Conservation (phyloP, 2,797 vertebrate genomes). For the Micrastur ruficollis region DNA sequence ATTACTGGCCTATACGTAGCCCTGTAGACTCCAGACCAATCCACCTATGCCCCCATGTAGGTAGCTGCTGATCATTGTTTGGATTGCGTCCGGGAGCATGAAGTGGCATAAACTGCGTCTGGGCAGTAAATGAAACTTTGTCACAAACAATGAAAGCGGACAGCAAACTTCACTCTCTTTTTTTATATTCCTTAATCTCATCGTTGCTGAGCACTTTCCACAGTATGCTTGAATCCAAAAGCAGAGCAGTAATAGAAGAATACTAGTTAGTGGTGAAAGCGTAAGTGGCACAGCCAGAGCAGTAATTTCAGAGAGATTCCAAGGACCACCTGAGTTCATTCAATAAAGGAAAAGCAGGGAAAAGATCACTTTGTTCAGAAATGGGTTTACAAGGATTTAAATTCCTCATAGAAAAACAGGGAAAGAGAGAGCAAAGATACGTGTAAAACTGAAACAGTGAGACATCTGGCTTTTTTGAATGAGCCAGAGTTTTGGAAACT, state of each 20-base stretch:
- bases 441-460: not conserved
- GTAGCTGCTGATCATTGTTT: not conserved
- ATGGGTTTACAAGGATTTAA: not conserved
- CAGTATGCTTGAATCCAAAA: not conserved
- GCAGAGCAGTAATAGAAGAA: not conserved
- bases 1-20: not conserved
- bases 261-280: not conserved
- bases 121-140: not conserved
- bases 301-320: not conserved
- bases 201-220: not conserved
- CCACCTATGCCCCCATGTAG: rapidly evolving
- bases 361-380: not conserved
- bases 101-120: not conserved
- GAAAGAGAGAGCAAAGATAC: not conserved
- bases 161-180: not conserved
- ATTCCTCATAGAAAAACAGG: not conserved
- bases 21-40: not conserved
- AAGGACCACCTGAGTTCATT: not conserved
- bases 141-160: not conserved
- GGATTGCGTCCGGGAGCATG: rapidly evolving
- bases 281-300: not conserved
- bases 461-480: not conserved
- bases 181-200: not conserved
- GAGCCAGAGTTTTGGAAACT: not conserved
- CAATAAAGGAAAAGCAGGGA: not conserved